Evolutionary conservation across 2,888 invertebrate species (phyloP).

Genomic region (Hedya salicella): DNA sequence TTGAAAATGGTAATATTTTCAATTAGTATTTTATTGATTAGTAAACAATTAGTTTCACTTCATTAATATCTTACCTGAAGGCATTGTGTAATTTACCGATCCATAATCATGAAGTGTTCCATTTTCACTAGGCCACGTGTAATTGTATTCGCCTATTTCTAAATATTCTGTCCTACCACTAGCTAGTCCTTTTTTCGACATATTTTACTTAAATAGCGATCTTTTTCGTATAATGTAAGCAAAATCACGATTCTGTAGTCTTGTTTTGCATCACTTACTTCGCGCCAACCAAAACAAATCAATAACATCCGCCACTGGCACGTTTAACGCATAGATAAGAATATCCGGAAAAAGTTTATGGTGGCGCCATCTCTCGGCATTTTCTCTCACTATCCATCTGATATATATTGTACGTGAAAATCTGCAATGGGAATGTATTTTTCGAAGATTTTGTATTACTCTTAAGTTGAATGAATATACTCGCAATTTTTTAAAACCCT

Average conservation of each 20-base stretch:
- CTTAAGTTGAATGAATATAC: neutral
- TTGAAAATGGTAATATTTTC: constrained; percentile 49
- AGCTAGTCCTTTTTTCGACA: constrained; percentile 67
- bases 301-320: constrained; percentile 56
- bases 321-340: constrained; percentile 27
- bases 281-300: constrained; percentile 63
- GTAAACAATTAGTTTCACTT: constrained; percentile 3
- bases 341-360: constrained; percentile 39
- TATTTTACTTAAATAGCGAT: constrained; percentile 47
- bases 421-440: neutral
- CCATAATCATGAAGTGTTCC: constrained; percentile 76
- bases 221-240: constrained; percentile 22
- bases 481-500: neutral
- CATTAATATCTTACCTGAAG: constrained; percentile 65
- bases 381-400: neutral
- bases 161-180: constrained; percentile 70
- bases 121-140: constrained; percentile 82
- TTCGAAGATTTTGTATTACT: neutral
- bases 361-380: constrained; percentile 45
- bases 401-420: neutral
- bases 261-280: constrained; percentile 47
- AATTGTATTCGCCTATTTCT: constrained; percentile 78
- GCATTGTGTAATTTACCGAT: constrained; percentile 77
- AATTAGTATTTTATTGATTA: neutral
- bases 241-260: constrained; percentile 29